A percentile compares a stretch with the other conserved stretches of the same genome.
phyloP scores from a whole-genome alignment of 2,797 vertebrate species.

The Megaceryle alcyon region DNA sequence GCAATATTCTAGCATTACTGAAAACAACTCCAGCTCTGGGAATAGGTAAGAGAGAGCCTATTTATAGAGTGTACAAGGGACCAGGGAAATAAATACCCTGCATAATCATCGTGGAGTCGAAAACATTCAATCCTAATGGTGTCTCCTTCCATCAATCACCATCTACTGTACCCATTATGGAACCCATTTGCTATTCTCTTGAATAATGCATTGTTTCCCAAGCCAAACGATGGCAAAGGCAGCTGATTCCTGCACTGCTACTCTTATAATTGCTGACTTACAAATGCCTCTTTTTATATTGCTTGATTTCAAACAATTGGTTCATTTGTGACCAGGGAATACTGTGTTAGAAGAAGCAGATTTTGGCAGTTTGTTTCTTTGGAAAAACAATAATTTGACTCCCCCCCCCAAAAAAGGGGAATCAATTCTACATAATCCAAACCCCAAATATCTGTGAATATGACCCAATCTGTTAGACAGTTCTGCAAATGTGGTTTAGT shows the following conservation, averaged over 20 bases:
- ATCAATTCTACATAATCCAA: not conserved
- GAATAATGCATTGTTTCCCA: conserved; percentile 56
- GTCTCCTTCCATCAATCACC: conserved; percentile 34
- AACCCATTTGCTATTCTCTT: conserved; percentile 50
- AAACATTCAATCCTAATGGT: conserved; percentile 38
- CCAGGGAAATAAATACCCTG: conserved; percentile 44
- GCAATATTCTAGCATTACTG: conserved; percentile 19
- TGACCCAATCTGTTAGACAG: not conserved
- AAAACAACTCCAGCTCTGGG: conserved; percentile 8
- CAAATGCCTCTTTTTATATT: not conserved
- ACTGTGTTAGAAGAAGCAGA: not conserved
- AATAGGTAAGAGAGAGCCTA: conserved; percentile 20
- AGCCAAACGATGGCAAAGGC: conserved; percentile 45
- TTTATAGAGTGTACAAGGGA: conserved; percentile 42
- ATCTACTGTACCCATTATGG: conserved; percentile 5
- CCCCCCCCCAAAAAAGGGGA: not conserved
- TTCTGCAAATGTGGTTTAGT: not conserved
- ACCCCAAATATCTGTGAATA: not conserved
- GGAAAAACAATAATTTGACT: conserved; percentile 2
- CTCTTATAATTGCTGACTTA: conserved; percentile 15
- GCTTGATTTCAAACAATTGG: conserved; percentile 2
- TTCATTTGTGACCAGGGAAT: not conserved
- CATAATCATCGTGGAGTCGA: conserved; percentile 29
- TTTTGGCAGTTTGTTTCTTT: conserved; percentile 5
- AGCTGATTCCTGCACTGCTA: conserved; percentile 16